Base-by-base conservation (phyloP, 2,797 vertebrate species). In the Syncerus caffer region DNA sequence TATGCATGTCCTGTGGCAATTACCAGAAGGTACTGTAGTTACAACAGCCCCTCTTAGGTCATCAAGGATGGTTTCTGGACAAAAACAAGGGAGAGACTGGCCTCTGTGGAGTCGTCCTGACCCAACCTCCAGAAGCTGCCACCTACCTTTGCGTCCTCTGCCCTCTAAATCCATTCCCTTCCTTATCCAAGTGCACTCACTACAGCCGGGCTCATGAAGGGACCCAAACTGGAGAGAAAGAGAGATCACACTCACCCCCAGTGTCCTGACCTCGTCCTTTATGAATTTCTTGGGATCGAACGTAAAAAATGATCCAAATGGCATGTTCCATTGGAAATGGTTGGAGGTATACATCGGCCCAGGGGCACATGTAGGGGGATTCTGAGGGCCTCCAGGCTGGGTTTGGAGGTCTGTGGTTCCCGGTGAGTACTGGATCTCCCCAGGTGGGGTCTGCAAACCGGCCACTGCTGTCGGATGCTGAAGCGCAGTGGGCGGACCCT, bases 201-300 rank as follows among this genome's bases (percentile, higher is more conserved):
- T 12, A 60, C 17, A 57, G 2, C 6, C 38, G n/a, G 55, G 42
- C 27, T 96, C 92, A 82, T 15, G 29, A 79, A n/a, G 55, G 29
- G 45, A 42, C 31, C 13, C 84, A 84, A 57, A 38, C 13, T 2
- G 31, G 27, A 93, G 64, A 88, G 10, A 74, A 79, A 76, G 64
- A 53, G 74, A 67, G 6, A 29, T 8, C 31, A 34, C 15, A 93
- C 94, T 97, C 8, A 97, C 93, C 86, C 95, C 93, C 11, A 95
- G 45, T 7, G 92, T 94, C 29, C 45, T 96, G 92, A 84, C 29
- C 15, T 97, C 95, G 6, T 97, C 31, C 31, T 85, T 84, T 15
- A 96, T n/a, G 87, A 97, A 91, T 91, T 93, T 90, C 78, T 89
- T 90, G 64, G 83, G 47, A 64, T 97, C 14, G 27, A 95, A 96